Conservation (phyloP, 2,888 invertebrate genomes). For the Polia nebulosa region DNA sequence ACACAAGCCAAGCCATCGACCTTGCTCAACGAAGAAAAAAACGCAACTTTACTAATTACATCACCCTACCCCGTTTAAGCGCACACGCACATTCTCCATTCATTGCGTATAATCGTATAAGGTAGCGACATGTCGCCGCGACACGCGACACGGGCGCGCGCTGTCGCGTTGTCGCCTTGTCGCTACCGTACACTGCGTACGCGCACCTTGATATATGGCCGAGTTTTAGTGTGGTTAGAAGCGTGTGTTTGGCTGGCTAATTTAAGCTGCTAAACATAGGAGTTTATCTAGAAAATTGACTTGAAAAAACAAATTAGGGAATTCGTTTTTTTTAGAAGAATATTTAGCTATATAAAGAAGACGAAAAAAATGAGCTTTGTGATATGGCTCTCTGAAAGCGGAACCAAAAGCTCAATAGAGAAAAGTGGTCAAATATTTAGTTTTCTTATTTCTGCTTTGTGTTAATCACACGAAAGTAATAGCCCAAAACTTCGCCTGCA, state of each 20-base stretch:
- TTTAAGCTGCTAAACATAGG: background rate
- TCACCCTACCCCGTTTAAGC: conserved; percentile 66
- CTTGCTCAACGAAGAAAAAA: conserved; percentile 41
- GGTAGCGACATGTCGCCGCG: conserved; percentile 76
- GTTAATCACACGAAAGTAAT: background rate
- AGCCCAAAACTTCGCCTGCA: background rate
- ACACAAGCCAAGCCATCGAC: conserved; percentile 36
- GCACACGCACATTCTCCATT: conserved; percentile 68
- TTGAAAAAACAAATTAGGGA: background rate
- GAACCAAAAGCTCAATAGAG: background rate
- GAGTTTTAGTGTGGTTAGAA: conserved; percentile 38
- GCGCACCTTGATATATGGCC: conserved; percentile 61
- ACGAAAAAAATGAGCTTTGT: too few relatives aligned
- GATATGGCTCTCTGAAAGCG: too few relatives aligned
- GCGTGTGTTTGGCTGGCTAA: conserved; percentile 21
- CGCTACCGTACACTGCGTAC: conserved; percentile 66
- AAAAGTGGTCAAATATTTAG: background rate
- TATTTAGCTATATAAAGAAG: too few relatives aligned
- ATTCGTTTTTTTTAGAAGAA: background rate
- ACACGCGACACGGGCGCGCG: conserved; percentile 71
- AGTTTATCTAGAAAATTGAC: background rate
- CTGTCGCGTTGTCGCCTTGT: conserved; percentile 61
- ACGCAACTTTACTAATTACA: conserved; percentile 69
- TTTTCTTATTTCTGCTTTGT: background rate
- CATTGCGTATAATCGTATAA: conserved; percentile 82